Evolutionary conservation across 2,888 invertebrate genomes (phyloP), one percentile per base, ranked within the genome.

Genomic region (Allolobophora icterica): DNA sequence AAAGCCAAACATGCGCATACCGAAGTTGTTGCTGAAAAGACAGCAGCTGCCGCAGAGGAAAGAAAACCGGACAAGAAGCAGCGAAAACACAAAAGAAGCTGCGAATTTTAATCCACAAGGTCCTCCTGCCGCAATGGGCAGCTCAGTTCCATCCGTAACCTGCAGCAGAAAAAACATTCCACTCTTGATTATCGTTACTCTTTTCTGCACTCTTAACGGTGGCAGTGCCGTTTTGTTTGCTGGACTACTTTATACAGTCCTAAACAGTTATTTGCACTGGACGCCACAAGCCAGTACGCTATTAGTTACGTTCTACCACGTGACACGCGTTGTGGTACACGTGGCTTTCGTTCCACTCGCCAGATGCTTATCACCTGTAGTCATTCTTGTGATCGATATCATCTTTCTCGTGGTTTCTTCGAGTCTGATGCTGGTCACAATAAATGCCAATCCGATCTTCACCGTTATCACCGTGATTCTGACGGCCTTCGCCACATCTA

Each of bases 241-340:
- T 6, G 91, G 91, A 58, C 89, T 91, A 15, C 89, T 91, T 34
- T 91, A 34, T 40, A 91, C 90, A 15, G 90, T 90, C 90, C n/a
- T 90, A 30, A 34, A 90, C 35, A 34, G n/a, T 15, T 90, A 45
- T 45, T 40, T 91, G 34, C 52, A 87, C 21, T 91, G 91, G 91
- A 87, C 42, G 38, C n/a, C 90, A 11, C n/a, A 35, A 30, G 19
- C 5, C 33, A 89, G 90, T 0, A 84, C 91, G n/a, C 33, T 38
- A 21, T 38, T 91, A 24, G 89, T 91, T 21, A 91, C 91, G 35
- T n/a, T 45, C 19, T 91, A 91, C 42, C 89, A 91, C 71, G 38
- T 91, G 33, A 90, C 90, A 0, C 90, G 90, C 45, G 45, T 90
- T 21, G 4, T 91, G 58, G 17, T 89, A 40, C 91, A 91, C 89